These are phyloP conservation scores for Carcinoscorpius rotundicauda DNA, from an alignment of 1,140 invertebrate species.

Conservation along the genomic window DNA sequence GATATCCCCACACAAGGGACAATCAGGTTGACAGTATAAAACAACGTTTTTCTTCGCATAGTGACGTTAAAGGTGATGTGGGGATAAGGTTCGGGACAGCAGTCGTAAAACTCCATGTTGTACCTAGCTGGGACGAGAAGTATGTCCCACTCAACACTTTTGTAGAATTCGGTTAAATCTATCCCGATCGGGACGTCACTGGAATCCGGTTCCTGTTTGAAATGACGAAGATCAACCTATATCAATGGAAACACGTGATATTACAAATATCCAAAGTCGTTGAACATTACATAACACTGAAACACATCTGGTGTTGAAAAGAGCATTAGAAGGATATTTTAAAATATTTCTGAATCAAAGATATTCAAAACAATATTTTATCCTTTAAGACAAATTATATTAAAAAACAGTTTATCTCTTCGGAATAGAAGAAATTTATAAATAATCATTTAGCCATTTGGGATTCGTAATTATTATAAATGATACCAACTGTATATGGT, in stretches of 20 bases:
- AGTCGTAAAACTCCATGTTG: conserved; percentile 57
- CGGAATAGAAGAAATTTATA: conserved; percentile 27
- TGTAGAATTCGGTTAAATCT: conserved; percentile 86
- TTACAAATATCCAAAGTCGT: no score
- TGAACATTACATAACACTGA: no score
- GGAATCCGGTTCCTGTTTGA: conserved; percentile 53
- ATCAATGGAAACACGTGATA: conserved; percentile 28
- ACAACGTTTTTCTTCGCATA: conserved; percentile 86
- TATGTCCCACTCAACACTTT: conserved; percentile 95
- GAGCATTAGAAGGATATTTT: no score
- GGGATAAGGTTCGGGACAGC: conserved; percentile 53
- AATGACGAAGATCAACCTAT: conserved; percentile 78
- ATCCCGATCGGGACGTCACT: conserved; percentile 57
- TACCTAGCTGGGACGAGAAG: conserved; percentile 83
- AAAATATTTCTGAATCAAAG: conserved; percentile 54
- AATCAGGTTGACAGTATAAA: conserved; percentile 94
- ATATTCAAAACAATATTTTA: conserved; percentile 77
- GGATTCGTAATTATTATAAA: neutral
- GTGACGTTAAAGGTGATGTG: conserved; percentile 96
- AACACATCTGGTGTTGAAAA: no score
- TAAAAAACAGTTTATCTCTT: conserved; percentile 25
- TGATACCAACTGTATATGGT: neutral
- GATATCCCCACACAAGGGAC: conserved; percentile 92
- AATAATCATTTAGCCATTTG: no score
- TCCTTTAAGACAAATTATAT: conserved; percentile 79